phyloP scores from a whole-genome alignment of 2,888 invertebrate genomes.

The Uropetala carovei region DNA sequence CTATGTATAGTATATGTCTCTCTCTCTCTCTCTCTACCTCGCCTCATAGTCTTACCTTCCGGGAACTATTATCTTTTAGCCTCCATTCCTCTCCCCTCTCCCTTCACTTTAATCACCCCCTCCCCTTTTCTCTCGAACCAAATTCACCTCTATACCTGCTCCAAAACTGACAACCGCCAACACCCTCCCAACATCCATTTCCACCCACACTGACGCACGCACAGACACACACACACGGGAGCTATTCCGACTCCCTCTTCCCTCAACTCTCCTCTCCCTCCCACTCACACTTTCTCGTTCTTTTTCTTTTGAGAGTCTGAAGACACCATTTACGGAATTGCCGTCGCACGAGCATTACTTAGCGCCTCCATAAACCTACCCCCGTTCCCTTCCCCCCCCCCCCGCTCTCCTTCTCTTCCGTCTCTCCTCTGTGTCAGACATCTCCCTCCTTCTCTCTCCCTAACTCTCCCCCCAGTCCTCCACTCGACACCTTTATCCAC shows the following conservation, averaged over 20 bases:
- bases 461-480: no score
- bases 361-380: not conserved
- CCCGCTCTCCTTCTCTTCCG: no score
- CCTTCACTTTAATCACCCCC: not conserved
- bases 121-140: not conserved
- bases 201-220: not conserved
- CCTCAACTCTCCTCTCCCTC: not conserved
- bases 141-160: not conserved
- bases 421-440: not conserved
- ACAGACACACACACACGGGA: no score
- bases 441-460: not conserved
- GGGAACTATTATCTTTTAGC: no score
- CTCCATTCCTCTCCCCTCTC: no score
- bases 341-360: not conserved
- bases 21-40: no score
- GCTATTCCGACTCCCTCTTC: no score
- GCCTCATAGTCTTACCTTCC: no score
- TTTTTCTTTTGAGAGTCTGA: not conserved
- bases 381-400: no score
- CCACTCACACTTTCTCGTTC: not conserved
- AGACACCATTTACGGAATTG: slow-evolving; percentile 1
- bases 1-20: no score
- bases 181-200: not conserved
- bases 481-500: no score
- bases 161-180: not conserved